Base-by-base conservation (phyloP, 1,140 invertebrate species). In the Asbolus verrucosus region DNA sequence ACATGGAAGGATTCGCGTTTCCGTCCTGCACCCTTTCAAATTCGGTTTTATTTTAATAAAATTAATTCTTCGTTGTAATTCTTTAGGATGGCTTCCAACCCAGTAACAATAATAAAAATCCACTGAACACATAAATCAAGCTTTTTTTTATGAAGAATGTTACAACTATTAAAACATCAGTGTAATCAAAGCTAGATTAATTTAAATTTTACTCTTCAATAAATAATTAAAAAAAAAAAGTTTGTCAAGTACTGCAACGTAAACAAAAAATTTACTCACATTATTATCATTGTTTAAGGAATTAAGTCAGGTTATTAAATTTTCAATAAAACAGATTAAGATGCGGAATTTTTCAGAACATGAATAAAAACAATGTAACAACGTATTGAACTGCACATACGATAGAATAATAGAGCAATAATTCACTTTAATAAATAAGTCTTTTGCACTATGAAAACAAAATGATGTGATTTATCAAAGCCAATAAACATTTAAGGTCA, bases 361-460 rank as follows among this genome's bases (percentile, higher is more conserved):
- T 27, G 24, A 8, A 54, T 54, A 54, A 54, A 27, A 24, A 54
- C 46, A 54, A 31, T 27, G 21, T 21, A 54, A 54, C 46, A 27
- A 54, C 24, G 46, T 50, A 46, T 46, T 46, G 15, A 46, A 62
- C 27, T 41, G 18, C 18, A 38, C 30, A 36, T 62, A 41, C 11
- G 59, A 62, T 62, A 62, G 59, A 62, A 38, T 41, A 39, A 63
- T 27, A 38, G 61, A 63, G 18, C 33, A 13, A 63, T 41, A 27
- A 41, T 41, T 41, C 39, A 41, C 61, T 27, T 63, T 41, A 63
- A 41, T 41, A 63, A 63, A 38, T 38, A 62, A 62, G 31, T 62
- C 60, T 62, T 61, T 62, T 62, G 60, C 61, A 63, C 61, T 41
- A 63, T 63, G 33, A 39, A 63, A 63, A 63, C 61, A 63, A 63